Conservation (phyloP, 2,888 invertebrate genomes). For the Periphyllus acericola region DNA sequence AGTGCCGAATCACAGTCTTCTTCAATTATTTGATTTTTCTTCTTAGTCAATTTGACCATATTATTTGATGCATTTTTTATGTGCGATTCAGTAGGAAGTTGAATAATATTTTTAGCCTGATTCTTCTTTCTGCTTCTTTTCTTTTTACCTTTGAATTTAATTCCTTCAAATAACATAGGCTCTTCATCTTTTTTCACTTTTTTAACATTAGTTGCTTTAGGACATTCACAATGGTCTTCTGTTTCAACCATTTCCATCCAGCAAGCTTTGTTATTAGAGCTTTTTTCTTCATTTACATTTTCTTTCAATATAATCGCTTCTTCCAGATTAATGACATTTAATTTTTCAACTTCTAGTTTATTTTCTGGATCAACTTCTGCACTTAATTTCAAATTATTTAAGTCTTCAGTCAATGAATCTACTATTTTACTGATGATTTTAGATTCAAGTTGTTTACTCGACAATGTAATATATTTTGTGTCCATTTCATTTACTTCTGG, state of each 20-base stretch:
- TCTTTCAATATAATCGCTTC: not conserved
- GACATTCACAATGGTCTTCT: conserved; percentile 56
- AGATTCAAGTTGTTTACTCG: conserved; percentile 25
- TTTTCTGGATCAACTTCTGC: not conserved
- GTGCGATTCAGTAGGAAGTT: conserved; percentile 26
- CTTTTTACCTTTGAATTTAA: conserved; percentile 56
- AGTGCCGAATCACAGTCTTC: conserved; percentile 58
- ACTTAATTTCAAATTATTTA: conserved; percentile 37
- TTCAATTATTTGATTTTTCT: conserved; percentile 33
- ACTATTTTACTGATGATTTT: not conserved
- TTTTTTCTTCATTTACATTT: not conserved
- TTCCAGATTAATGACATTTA: not conserved
- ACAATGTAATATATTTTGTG: not conserved
- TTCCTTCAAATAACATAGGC: conserved; percentile 56
- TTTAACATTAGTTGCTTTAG: conserved; percentile 15
- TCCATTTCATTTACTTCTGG: conserved; percentile 7
- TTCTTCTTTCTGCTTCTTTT: conserved; percentile 43
- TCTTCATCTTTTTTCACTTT: conserved; percentile 51
- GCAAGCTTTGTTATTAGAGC: not conserved
- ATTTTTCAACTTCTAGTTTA: not conserved
- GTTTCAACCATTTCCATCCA: conserved; percentile 30
- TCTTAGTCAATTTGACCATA: not conserved
- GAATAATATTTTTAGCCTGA: conserved; percentile 15
- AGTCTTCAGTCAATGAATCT: conserved; percentile 35
- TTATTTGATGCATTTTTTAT: not conserved